Evolutionary conservation across 2,888 invertebrate genomes (phyloP), one percentile per base, ranked within the genome.

Genomic region (Microplitis deprimator): DNA sequence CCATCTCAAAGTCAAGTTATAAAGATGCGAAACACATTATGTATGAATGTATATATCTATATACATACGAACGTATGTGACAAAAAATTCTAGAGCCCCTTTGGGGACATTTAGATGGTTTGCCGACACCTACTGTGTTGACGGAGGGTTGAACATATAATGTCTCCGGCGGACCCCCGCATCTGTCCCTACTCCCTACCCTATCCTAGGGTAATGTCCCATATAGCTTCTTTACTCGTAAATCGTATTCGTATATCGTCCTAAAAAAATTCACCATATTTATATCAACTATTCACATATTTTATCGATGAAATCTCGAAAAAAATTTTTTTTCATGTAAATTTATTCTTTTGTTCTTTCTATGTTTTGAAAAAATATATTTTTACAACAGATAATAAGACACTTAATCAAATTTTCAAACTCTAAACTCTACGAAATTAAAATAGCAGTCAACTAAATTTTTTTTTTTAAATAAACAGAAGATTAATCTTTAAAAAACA

Each of bases 61-160:
- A 50, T 50, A 50, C 50, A 75, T 78, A 80, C 29, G 29, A 76
- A 67, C 74, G 41, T 59, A 75, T 67, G 17, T 20, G 41, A 69
- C 39, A 76, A 20, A 74, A 77, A 73, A 75, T 65, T 7, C 16
- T 60, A 71, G 61, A 79, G 79, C 79, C 80, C 82, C 81, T 81
- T 76, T 69, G 81, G 81, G 82, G 79, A 80, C 81, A 83, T 84
- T 84, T 84, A 82, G 82, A 83, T 79, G 80, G 81, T 81, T 82
- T 75, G 81, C 79, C 81, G 78, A 81, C 80, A 81, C 82, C 81
- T 79, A 82, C 81, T 82, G 81, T 81, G 82, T 82, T 80, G 80
- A 81, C 81, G 81, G 78, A 79, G 80, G 80, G 80, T 80, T 77
- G 75, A 78, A 74, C 68, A 70, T 76, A 77, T 77, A 79, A 78